Evolutionary conservation across 2,113 vertebrate species (phyloP).

Genomic region (Coryphaenoides rupestris): DNA sequence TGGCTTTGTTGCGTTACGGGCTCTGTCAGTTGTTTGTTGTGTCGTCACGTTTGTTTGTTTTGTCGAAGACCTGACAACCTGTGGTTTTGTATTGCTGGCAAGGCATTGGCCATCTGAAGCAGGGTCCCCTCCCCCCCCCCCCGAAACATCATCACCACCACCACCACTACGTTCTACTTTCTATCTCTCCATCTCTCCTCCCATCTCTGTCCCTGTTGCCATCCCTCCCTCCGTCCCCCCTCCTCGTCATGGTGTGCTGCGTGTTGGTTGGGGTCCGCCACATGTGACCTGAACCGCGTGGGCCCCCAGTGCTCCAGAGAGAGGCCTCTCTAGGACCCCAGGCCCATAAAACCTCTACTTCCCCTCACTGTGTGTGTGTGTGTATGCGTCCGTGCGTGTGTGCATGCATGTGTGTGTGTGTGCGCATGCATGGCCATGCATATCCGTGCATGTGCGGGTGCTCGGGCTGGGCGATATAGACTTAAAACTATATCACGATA

Average conservation of each 20-base stretch:
- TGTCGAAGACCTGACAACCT: too few relatives aligned
- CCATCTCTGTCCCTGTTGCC: neutral
- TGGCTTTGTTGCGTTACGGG: too few relatives aligned
- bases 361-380: conserved; percentile 28
- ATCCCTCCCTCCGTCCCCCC: neutral
- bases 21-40: neutral
- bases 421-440: neutral
- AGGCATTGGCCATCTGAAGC: neutral
- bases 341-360: conserved; percentile 25
- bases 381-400: conserved; percentile 16
- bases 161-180: neutral
- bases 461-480: too few relatives aligned
- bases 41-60: conserved; percentile 10
- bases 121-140: conserved; percentile 22
- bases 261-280: conserved; percentile 38
- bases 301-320: conserved; percentile 23
- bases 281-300: conserved; percentile 46
- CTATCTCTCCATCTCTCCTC: neutral
- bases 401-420: conserved; percentile 2
- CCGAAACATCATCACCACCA: neutral
- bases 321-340: neutral
- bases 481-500: too few relatives aligned
- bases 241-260: conserved; percentile 7
- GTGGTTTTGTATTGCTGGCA: neutral
- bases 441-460: neutral